Conservation (phyloP, 2,888 invertebrate genomes). For the Sycophila texana region DNA sequence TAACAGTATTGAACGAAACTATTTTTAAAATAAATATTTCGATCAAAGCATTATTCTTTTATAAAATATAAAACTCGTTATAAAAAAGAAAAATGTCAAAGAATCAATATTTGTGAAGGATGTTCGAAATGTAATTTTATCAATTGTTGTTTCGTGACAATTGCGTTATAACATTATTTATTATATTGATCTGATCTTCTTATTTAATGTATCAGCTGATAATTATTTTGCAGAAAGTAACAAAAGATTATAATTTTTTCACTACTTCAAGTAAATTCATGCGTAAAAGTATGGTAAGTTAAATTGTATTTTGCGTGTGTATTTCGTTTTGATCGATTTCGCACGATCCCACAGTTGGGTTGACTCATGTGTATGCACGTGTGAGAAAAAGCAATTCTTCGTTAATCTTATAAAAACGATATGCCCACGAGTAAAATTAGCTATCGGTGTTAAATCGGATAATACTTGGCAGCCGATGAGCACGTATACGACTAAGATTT, state of each 20-base stretch:
- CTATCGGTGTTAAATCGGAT: conserved; percentile 4
- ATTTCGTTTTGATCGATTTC: background rate
- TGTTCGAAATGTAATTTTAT: too few relatives aligned
- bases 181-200: too few relatives aligned
- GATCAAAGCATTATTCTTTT: too few relatives aligned
- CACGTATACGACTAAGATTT: background rate
- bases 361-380: background rate
- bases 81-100: too few relatives aligned
- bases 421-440: conserved; percentile 10
- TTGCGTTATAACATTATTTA: too few relatives aligned
- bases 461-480: conserved; percentile 5
- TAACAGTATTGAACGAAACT: background rate
- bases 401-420: conserved; percentile 11
- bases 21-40: background rate
- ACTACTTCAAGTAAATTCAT: too few relatives aligned
- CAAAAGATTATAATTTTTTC: background rate
- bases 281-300: too few relatives aligned
- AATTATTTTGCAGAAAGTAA: too few relatives aligned
- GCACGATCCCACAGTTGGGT: conserved; percentile 14
- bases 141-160: too few relatives aligned
- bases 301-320: too few relatives aligned
- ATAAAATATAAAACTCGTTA: too few relatives aligned
- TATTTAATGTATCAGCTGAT: background rate
- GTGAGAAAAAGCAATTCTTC: background rate
- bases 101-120: too few relatives aligned